Conservation (phyloP, 2,888 invertebrate species). For the Plagiodera versicolora region DNA sequence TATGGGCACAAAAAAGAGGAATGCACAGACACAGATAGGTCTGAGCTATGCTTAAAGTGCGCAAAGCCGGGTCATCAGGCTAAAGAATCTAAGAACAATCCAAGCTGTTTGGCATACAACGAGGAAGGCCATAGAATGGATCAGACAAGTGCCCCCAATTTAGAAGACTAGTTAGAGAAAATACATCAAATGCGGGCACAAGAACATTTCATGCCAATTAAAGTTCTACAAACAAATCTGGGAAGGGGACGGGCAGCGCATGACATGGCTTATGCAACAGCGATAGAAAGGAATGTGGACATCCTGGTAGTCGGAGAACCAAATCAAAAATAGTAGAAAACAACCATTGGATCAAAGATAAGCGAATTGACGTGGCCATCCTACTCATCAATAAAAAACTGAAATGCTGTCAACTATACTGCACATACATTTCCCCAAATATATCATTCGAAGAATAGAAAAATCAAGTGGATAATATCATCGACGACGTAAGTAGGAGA, state of each 20-base stretch:
- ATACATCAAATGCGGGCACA: background rate
- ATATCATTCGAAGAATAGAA: background rate
- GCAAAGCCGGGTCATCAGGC: background rate
- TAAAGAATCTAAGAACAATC: conserved; percentile 1
- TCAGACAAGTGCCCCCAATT: background rate
- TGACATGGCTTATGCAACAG: background rate
- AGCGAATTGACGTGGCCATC: background rate
- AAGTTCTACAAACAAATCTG: background rate
- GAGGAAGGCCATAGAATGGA: background rate
- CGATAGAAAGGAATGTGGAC: background rate
- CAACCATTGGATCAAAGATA: background rate
- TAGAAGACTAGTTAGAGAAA: background rate
- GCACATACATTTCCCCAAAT: background rate
- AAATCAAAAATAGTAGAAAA: background rate
- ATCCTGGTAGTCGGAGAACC: background rate
- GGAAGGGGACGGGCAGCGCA: background rate
- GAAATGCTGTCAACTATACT: background rate
- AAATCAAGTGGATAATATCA: background rate
- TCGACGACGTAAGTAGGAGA: background rate
- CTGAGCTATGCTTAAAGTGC: conserved; percentile 3
- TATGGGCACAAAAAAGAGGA: conserved; percentile 9
- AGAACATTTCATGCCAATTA: background rate
- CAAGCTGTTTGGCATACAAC: background rate
- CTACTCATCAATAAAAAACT: background rate
- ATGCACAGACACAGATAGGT: background rate